Conservation (phyloP, 2,113 vertebrate genomes). For the Pavo muticus region DNA sequence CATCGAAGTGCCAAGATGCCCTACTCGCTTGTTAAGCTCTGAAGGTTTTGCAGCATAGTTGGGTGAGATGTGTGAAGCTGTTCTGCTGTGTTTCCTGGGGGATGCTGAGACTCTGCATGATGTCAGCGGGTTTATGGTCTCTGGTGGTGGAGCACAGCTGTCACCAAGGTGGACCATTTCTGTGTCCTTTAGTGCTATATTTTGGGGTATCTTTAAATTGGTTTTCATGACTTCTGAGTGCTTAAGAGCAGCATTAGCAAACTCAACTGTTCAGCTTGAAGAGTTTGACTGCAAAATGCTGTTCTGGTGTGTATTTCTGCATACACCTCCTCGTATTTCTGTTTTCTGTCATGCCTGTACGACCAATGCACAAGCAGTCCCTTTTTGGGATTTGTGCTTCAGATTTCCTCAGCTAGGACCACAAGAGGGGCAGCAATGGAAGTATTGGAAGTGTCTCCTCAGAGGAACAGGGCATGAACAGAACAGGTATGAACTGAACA, state of each 20-base stretch:
- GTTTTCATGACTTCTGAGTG: neutral
- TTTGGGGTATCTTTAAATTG: neutral
- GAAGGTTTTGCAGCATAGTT: neutral
- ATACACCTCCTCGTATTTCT: neutral
- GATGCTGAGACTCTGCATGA: neutral
- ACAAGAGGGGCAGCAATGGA: neutral
- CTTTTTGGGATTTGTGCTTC: neutral
- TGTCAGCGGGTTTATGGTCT: neutral
- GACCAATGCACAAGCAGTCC: rapidly evolving
- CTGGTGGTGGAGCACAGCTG: neutral
- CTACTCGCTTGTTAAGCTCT: neutral
- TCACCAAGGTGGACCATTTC: neutral
- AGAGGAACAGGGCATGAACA: neutral
- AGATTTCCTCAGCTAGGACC: neutral
- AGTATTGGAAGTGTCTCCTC: neutral
- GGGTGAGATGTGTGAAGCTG: neutral
- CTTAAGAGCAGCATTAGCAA: neutral
- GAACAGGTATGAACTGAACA: neutral
- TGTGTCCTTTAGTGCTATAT: neutral
- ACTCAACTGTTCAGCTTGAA: neutral
- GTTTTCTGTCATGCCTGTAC: neutral
- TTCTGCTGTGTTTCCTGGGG: neutral
- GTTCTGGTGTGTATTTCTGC: neutral
- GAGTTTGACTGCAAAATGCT: neutral
- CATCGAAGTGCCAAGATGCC: neutral